Base-by-base conservation (phyloP, 2,113 vertebrate genomes). In the Rattus norvegicus region DNA sequence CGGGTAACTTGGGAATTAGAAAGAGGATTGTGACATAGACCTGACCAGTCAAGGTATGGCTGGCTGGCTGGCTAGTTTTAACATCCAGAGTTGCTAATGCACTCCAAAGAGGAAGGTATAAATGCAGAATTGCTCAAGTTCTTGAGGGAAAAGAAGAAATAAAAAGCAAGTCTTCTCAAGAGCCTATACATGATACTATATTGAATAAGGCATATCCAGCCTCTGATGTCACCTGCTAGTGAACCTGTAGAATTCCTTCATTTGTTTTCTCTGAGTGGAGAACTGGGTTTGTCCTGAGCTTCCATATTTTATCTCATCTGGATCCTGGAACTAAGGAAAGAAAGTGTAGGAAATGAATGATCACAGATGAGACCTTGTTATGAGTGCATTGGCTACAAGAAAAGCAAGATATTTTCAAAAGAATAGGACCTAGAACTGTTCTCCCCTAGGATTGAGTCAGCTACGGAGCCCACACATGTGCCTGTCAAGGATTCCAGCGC, bases 41-140 rank as follows among this genome's bases (percentile, higher is more conserved):
- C 56, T 67, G n/a, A 14, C 36, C 19, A 47, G 39, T 0, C n/a
- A 22, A n/a, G 39, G 16, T 24, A 67, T 52, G 33, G 0, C 22
- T 49, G 5, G 0, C 22, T 49, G 5, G 0, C 26, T 49, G 3
- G 39, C 49, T n/a, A 47, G 17, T 56, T 36, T 0, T 7, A 80
- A 56, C 12, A 33, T 52, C 93, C 52, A 49, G 30, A 52, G 49
- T 84, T 13, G 56, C 3, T 49, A 33, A 77, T 59, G 56, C 28
- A 36, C 73, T 43, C 4, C 56, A 33, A 77, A 84, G 30, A 96
- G 26, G 43, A 75, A 30, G 4, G 17, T 52, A 14, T 22, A 49
- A 43, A 79, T 28, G 59, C 16, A 54, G 59, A 90, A 70, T 54
- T 39, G 2, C 49, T 95, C 91, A 10, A 83, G 19, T 90, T 96